Percentiles rank a stretch among this genome's conserved stretches.
Evolutionary conservation across 1,140 invertebrate species (phyloP).

Genomic region (Macrobrachium nipponense): DNA sequence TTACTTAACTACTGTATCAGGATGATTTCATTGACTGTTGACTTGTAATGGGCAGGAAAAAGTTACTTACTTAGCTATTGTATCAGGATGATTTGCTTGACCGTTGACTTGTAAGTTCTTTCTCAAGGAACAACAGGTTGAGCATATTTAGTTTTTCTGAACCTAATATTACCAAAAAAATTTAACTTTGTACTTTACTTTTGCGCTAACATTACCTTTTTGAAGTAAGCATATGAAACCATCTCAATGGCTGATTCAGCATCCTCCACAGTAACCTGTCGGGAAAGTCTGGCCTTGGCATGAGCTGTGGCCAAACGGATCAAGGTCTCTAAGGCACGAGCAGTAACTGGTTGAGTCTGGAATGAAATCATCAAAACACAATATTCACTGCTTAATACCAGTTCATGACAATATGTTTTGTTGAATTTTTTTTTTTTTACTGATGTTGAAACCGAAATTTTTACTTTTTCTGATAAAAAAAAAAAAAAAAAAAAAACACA

Average conservation of each 20-base stretch:
- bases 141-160: too few relatives aligned
- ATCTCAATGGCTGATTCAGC: constrained; percentile 93
- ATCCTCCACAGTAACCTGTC: constrained; percentile 84
- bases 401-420: too few relatives aligned
- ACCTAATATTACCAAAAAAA: too few relatives aligned
- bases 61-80: background rate
- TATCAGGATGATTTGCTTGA: too few relatives aligned
- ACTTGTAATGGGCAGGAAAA: background rate
- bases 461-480: background rate
- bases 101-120: too few relatives aligned
- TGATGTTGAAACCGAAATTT: constrained; percentile 52
- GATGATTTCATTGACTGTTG: too few relatives aligned
- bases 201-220: constrained; percentile 76
- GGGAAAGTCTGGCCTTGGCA: constrained; percentile 93
- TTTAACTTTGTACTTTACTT: too few relatives aligned
- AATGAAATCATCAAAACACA: constrained; percentile 42
- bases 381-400: background rate
- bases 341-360: constrained; percentile 97
- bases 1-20: background rate
- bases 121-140: too few relatives aligned
- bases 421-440: constrained; percentile 32
- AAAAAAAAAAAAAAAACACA: constrained; percentile 62
- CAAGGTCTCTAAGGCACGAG: constrained; percentile 96
- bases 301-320: constrained; percentile 98
- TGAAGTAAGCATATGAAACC: constrained; percentile 98